phyloP scores from a whole-genome alignment of 2,113 vertebrate species.

The Raja brachyura region DNA sequence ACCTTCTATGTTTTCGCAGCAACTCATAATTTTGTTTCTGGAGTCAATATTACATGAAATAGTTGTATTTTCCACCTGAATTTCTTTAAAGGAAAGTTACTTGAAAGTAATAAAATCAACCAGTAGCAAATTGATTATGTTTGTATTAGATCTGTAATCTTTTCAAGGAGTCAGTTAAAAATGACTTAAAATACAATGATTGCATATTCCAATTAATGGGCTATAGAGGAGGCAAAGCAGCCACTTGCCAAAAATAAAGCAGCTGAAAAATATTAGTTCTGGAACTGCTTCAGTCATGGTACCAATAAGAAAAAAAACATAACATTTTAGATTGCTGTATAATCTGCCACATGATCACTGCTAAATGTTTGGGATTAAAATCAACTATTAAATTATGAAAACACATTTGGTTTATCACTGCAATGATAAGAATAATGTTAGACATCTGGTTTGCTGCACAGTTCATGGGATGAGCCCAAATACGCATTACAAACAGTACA shows the following conservation, averaged over 20 bases:
- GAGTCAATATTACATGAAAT: neutral
- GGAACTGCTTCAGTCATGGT: neutral
- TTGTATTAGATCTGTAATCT: neutral
- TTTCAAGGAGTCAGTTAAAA: neutral
- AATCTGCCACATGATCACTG: neutral
- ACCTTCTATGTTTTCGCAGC: neutral
- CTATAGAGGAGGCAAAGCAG: neutral
- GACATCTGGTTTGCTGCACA: neutral
- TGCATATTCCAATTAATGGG: neutral
- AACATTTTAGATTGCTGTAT: neutral
- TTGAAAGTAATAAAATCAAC: neutral
- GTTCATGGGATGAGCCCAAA: neutral
- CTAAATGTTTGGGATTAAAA: neutral
- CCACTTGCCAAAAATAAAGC: neutral
- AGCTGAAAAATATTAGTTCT: neutral
- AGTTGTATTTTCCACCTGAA: neutral
- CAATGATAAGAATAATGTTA: neutral
- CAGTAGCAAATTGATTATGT: neutral
- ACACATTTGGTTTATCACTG: neutral
- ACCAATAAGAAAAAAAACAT: neutral
- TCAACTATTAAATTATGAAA: constrained; percentile 6
- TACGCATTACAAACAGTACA: neutral
- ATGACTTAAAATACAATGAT: neutral
- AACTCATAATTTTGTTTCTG: neutral
- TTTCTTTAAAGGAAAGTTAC: neutral